These are phyloP conservation scores for Heliconius cydno DNA, from an alignment of 2,888 invertebrate species.

Conservation along the genomic window DNA sequence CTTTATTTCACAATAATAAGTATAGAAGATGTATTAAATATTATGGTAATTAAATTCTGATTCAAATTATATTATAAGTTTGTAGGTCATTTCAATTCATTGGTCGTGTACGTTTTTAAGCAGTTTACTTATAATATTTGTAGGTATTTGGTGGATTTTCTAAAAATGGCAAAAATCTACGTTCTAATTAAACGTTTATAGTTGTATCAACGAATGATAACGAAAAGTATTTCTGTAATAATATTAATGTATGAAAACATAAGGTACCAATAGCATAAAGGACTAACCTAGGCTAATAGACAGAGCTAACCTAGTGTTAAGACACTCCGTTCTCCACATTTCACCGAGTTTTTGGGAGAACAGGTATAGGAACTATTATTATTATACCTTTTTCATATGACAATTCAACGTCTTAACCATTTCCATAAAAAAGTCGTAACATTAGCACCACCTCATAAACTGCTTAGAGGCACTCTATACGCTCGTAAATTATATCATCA, in stretches of 20 bases:
- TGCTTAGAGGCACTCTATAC: conserved; percentile 31
- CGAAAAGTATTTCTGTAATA: not conserved
- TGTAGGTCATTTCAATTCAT: too few relatives aligned
- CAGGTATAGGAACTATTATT: not conserved
- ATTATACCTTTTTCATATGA: conserved; percentile 25
- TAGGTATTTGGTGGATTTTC: too few relatives aligned
- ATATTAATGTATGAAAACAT: not conserved
- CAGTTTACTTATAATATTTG: too few relatives aligned
- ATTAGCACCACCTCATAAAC: conserved; percentile 40
- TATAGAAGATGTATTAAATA: too few relatives aligned
- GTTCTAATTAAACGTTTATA: not conserved
- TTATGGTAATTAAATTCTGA: too few relatives aligned
- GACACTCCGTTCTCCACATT: too few relatives aligned
- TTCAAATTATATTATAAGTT: too few relatives aligned
- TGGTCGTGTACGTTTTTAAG: too few relatives aligned
- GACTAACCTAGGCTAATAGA: too few relatives aligned
- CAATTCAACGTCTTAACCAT: conserved; percentile 28
- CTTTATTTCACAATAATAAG: not conserved
- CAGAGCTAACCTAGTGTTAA: too few relatives aligned
- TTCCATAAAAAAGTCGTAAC: conserved; percentile 39
- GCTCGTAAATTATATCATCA: conserved; percentile 41
- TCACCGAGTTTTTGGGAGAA: too few relatives aligned
- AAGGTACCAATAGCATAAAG: too few relatives aligned
- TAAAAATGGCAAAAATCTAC: not conserved
- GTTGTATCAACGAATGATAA: not conserved